phyloP scores from a whole-genome alignment of 2,797 vertebrate species.

The Yasuhikotakia modesta region DNA sequence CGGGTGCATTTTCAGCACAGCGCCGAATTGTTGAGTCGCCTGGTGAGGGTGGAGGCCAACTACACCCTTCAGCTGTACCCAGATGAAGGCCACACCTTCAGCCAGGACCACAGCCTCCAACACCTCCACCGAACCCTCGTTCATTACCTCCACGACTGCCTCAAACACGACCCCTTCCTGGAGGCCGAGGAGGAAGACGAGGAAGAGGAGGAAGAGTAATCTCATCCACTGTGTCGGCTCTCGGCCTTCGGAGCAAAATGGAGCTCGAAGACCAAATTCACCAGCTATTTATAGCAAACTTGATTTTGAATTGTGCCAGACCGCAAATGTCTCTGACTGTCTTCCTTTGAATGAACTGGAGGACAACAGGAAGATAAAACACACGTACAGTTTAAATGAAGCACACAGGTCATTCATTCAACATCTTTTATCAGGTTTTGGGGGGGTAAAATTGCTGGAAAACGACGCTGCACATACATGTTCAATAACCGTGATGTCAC shows the following conservation, averaged over 20 bases:
- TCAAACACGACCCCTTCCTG: conserved; percentile 70
- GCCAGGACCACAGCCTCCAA: conserved; percentile 72
- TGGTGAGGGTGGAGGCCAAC: conserved; percentile 80
- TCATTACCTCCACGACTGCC: conserved; percentile 79
- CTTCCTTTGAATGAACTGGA: background rate
- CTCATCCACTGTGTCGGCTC: background rate
- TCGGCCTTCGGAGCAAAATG: conserved; percentile 57
- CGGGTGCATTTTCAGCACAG: conserved; percentile 87
- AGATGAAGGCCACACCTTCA: conserved; percentile 79
- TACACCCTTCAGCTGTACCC: conserved; percentile 82
- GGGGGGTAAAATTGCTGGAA: background rate
- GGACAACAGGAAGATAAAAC: background rate
- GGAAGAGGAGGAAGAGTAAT: conserved; percentile 72
- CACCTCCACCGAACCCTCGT: conserved; percentile 78
- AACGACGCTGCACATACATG: background rate
- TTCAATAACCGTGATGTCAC: conserved; percentile 13
- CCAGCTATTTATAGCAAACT: conserved; percentile 62
- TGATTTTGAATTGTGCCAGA: conserved; percentile 12
- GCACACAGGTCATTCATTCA: conserved; percentile 4
- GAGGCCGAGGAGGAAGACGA: conserved; percentile 64
- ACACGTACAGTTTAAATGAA: conserved; percentile 7
- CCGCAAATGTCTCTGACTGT: conserved; percentile 53
- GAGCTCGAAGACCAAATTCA: conserved; percentile 68
- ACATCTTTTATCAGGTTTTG: background rate
- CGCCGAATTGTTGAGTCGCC: conserved; percentile 81